Base-by-base conservation (phyloP, 2,888 invertebrate genomes). In the Neocrepidodera transversa region DNA sequence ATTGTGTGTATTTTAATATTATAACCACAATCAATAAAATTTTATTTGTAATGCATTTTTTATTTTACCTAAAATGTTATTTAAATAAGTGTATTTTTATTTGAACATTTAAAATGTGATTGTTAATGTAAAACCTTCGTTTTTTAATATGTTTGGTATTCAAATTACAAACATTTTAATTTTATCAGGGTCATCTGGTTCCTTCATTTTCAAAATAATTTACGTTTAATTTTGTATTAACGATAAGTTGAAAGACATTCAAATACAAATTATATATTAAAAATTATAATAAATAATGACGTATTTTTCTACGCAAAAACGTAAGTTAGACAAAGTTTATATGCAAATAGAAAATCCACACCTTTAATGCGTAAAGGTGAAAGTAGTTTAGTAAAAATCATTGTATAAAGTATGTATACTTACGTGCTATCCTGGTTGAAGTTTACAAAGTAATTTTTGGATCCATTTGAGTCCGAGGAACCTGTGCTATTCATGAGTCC, bases 351-450 rank as follows among this genome's bases (percentile, higher is more conserved):
- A 11, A 35, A 28, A 10, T 2, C 23, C 26, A 23, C n/a, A 26
- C 30, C 6, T 17, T 17, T 40, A 13, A 42, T 17, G 40, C 17
- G 8, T 28, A 53, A 16, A 18, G 14, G 11, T 5, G 10, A 43
- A 16, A 45, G 23, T 26, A 45, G 18, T 26, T 45, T 26, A 45
- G n/a, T 26, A 23, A 35, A 47, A 32, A 43, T 38, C 49, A 26
- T 26, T n/a, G 10, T 43, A 28, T 2, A 45, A 38, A n/a, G n/a
- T n/a, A n/a, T n/a, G n/a, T n/a, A 63, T 65, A 89, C 95, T 93
- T 91, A 97, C 97, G 96, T 92, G 87, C 90, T 91, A 82, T 97
- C 97, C 82, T 97, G 97, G 82, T 97, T 97, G 80, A 97, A 97
- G 83, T 95, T 95, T 74, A 96, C 95, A 82, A 93, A 95, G 81